Percentiles rank a stretch among this genome's conserved stretches.
These are phyloP conservation scores for Scartelaos histophorus DNA, from an alignment of 2,113 vertebrate genomes.

Conservation along the genomic window DNA sequence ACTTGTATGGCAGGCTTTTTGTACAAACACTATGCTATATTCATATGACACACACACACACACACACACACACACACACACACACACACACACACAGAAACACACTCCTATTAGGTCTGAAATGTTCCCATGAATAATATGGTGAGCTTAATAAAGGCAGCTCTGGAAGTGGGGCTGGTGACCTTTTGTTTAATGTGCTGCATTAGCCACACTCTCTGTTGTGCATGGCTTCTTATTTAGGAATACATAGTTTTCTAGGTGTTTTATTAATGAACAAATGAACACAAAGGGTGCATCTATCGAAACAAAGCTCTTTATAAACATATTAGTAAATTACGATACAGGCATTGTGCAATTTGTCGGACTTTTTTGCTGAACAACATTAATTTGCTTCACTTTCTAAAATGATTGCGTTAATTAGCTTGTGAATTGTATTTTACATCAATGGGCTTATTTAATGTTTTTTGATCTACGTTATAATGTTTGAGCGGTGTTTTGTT, in stretches of 20 bases:
- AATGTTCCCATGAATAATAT: conserved; percentile 17
- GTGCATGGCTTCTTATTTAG: neutral
- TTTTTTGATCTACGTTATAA: no score
- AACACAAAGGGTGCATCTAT: neutral
- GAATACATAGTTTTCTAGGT: neutral
- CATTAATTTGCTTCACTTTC: neutral
- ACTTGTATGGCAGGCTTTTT: conserved; percentile 6
- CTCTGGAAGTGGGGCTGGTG: conserved; percentile 27
- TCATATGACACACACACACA: neutral
- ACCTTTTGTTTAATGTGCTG: conserved; percentile 46
- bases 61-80: neutral
- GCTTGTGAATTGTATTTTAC: neutral
- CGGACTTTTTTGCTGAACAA: neutral
- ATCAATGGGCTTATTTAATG: neutral
- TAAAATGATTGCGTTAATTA: neutral
- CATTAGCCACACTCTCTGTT: neutral
- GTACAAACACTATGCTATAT: neutral
- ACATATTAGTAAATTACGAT: neutral
- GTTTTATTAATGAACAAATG: neutral
- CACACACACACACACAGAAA: neutral
- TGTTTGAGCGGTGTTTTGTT: no score
- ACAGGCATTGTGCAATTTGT: neutral
- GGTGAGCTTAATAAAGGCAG: conserved; percentile 18
- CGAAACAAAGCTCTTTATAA: neutral
- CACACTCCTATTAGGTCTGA: neutral